phyloP scores from a whole-genome alignment of 2,888 invertebrate genomes.

The Vandiemenella viatica region DNA sequence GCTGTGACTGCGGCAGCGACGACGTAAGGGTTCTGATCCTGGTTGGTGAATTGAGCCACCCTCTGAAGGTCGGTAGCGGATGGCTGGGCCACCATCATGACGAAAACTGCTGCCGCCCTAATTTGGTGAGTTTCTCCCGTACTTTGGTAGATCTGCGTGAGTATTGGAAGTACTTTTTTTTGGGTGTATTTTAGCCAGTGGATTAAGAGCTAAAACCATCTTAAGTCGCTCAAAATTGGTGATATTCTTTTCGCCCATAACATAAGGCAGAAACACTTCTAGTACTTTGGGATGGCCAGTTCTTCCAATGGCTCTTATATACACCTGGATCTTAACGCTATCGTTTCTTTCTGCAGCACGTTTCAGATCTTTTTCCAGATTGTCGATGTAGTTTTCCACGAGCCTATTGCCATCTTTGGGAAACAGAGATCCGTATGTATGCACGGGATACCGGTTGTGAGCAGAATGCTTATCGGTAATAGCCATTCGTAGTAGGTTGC shows the following conservation, averaged over 20 bases:
- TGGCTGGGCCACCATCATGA: conserved; percentile 44
- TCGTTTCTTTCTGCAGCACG: conserved; percentile 38
- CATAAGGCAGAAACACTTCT: conserved; percentile 45
- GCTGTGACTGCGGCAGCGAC: conserved; percentile 46
- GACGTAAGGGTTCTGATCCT: conserved; percentile 46
- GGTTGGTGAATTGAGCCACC: conserved; percentile 52
- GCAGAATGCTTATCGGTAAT: conserved; percentile 41
- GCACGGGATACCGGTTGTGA: conserved; percentile 45
- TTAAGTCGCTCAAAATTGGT: conserved; percentile 45
- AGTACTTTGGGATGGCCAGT: conserved; percentile 46
- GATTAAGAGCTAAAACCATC: conserved; percentile 42
- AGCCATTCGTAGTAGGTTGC: conserved; percentile 42
- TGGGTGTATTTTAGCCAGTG: conserved; percentile 37
- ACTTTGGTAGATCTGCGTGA: conserved; percentile 52
- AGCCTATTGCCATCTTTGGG: conserved; percentile 38
- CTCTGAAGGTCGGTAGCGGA: conserved; percentile 46
- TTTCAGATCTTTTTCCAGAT: conserved; percentile 37
- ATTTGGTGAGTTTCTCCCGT: conserved; percentile 47
- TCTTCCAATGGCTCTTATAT: conserved; percentile 48
- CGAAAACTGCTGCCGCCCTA: conserved; percentile 45
- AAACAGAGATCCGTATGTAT: conserved; percentile 42
- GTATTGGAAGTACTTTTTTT: conserved; percentile 42
- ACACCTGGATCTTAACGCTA: conserved; percentile 40
- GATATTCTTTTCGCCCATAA: conserved; percentile 42
- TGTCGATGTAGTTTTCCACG: conserved; percentile 41